Conservation (phyloP, 2,888 invertebrate species). For the Oxyteleia sp. region DNA sequence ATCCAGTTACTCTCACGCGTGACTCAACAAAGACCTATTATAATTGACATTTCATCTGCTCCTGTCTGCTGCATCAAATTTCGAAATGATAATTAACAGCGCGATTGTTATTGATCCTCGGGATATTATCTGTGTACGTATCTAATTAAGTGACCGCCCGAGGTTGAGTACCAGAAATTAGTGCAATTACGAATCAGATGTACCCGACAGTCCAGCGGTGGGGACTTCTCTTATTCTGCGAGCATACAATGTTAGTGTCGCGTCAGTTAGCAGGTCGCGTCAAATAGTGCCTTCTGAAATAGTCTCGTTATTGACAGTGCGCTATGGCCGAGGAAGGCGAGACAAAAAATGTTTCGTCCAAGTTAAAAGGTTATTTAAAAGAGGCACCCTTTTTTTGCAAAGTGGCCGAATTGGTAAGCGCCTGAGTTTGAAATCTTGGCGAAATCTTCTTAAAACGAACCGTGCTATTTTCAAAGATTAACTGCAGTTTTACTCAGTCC, state of each 20-base stretch:
- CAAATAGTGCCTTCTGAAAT: slow-evolving; percentile 21
- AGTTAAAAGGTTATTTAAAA: slow-evolving; percentile 76
- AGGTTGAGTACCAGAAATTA: slow-evolving; percentile 78
- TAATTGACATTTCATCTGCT: no score
- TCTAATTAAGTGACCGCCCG: slow-evolving; percentile 51
- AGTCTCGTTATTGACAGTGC: slow-evolving; percentile 1
- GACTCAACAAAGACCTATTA: no score
- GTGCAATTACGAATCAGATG: slow-evolving; percentile 84
- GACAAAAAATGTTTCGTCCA: slow-evolving; percentile 68
- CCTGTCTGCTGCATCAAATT: no score
- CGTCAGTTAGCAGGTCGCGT: slow-evolving; percentile 51
- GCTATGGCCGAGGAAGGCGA: slow-evolving; percentile 77
- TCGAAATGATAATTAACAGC: slow-evolving; percentile 1
- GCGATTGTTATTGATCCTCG: slow-evolving; percentile 13
- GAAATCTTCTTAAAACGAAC: no score
- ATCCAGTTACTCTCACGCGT: no score
- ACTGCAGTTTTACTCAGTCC: no score
- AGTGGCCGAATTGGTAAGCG: slow-evolving; percentile 90
- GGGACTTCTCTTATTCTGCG: slow-evolving; percentile 70
- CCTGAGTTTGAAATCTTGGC: neutral
- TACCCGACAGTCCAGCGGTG: slow-evolving; percentile 78
- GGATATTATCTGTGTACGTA: slow-evolving; percentile 32
- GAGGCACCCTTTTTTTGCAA: slow-evolving; percentile 87
- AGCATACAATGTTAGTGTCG: slow-evolving; percentile 37
- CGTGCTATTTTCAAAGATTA: no score